Percentiles rank a stretch among this genome's conserved stretches.
Evolutionary conservation across 2,888 invertebrate genomes (phyloP).

Genomic region (Drosophila kanekoi): DNA sequence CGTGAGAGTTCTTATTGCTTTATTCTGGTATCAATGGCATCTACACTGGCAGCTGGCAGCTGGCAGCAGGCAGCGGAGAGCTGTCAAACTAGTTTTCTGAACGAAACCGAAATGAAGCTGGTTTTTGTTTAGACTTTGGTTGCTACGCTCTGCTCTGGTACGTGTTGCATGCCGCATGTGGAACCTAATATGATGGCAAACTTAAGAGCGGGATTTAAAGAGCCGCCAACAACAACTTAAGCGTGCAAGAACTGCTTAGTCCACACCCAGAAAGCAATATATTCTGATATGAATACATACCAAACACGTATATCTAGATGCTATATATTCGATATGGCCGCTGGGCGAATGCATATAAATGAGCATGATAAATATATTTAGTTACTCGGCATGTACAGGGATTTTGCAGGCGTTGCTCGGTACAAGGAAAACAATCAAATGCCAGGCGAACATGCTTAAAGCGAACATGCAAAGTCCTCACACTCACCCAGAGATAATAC

Average conservation of each 20-base stretch:
- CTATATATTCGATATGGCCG: conserved; percentile 32
- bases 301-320: conserved; percentile 11
- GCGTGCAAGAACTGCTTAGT: conserved; percentile 36
- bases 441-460: conserved; percentile 54
- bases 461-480: conserved; percentile 49
- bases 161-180: conserved; percentile 73
- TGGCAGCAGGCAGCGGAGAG: no score
- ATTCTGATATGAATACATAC: conserved; percentile 24
- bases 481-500: conserved; percentile 4
- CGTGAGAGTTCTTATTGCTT: conserved; percentile 44
- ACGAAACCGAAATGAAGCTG: conserved; percentile 76
- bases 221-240: conserved; percentile 33
- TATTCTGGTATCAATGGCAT: conserved; percentile 47
- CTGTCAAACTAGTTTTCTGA: conserved; percentile 73
- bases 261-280: conserved; percentile 42
- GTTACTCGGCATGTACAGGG: conserved; percentile 7
- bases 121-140: conserved; percentile 39
- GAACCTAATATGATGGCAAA: conserved; percentile 50
- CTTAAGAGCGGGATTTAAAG: conserved; percentile 53
- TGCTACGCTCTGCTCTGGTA: conserved; percentile 47
- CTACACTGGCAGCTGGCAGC: conserved; percentile 45
- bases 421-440: conserved; percentile 73
- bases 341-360: conserved; percentile 72
- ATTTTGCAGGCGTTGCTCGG: conserved; percentile 41
- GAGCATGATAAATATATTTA: conserved; percentile 51